Conservation (phyloP, 2,888 invertebrate species). For the Nebria brevicollis region DNA sequence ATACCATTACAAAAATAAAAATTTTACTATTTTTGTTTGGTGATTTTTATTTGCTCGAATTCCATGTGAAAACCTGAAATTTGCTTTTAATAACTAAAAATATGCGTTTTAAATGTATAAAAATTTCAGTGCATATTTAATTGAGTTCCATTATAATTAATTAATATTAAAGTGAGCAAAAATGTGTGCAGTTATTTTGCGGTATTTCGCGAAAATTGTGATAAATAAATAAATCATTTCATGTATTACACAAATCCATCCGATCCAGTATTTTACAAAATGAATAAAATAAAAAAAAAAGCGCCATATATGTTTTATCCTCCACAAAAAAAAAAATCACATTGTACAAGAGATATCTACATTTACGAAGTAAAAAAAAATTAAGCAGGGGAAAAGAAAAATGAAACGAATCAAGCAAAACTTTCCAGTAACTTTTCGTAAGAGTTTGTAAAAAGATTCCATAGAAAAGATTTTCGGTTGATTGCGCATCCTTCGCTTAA, state of each 20-base stretch:
- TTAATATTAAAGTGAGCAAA: not conserved
- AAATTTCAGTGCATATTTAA: not conserved
- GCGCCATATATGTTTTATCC: not conserved
- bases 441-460: constrained; percentile 30
- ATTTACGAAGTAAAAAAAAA: constrained; percentile 8
- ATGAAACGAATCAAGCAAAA: constrained; percentile 1
- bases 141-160: not conserved
- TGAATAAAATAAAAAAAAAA: no score
- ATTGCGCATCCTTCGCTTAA: constrained; percentile 34
- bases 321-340: not conserved
- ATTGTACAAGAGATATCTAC: constrained; percentile 18
- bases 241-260: no score
- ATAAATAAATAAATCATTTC: no score
- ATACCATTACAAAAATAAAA: not conserved
- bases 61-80: not conserved
- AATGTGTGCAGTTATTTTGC: no score
- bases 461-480: constrained; percentile 39
- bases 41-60: not conserved
- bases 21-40: not conserved
- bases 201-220: no score
- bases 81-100: not conserved
- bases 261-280: no score
- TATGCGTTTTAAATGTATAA: not conserved
- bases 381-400: not conserved
- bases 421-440: constrained; percentile 5